These are phyloP conservation scores for Poeciliopsis occidentalis DNA, from an alignment of 2,113 vertebrate species.

Conservation along the genomic window DNA sequence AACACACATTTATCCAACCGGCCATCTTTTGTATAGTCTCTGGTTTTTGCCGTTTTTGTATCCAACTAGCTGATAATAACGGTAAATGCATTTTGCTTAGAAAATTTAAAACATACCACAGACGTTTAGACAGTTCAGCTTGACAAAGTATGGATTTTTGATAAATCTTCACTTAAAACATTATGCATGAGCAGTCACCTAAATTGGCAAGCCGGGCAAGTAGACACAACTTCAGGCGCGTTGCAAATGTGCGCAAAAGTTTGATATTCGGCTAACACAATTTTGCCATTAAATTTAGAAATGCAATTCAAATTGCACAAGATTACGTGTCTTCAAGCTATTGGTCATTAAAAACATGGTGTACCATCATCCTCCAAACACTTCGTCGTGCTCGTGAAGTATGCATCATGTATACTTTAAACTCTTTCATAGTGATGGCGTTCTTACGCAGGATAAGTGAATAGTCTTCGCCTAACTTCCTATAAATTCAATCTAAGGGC, in stretches of 20 bases:
- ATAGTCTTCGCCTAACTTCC: slow-evolving; percentile 39
- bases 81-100: not conserved
- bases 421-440: slow-evolving; percentile 6
- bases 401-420: slow-evolving; percentile 14
- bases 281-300: too few relatives aligned
- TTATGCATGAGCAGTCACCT: too few relatives aligned
- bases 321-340: too few relatives aligned
- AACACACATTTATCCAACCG: not conserved
- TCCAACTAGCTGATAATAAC: not conserved
- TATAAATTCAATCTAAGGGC: slow-evolving; percentile 61
- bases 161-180: not conserved
- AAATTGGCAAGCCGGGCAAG: too few relatives aligned
- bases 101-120: too few relatives aligned
- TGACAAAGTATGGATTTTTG: not conserved
- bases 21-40: not conserved
- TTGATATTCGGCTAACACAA: too few relatives aligned
- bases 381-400: slow-evolving; percentile 15
- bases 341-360: too few relatives aligned
- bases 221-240: not conserved
- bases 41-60: not conserved
- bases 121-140: too few relatives aligned
- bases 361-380: too few relatives aligned
- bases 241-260: too few relatives aligned
- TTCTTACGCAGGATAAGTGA: slow-evolving; percentile 38
- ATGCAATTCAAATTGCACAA: too few relatives aligned